Base-by-base conservation (phyloP, 2,113 vertebrate genomes). In the Polypterus senegalus region DNA sequence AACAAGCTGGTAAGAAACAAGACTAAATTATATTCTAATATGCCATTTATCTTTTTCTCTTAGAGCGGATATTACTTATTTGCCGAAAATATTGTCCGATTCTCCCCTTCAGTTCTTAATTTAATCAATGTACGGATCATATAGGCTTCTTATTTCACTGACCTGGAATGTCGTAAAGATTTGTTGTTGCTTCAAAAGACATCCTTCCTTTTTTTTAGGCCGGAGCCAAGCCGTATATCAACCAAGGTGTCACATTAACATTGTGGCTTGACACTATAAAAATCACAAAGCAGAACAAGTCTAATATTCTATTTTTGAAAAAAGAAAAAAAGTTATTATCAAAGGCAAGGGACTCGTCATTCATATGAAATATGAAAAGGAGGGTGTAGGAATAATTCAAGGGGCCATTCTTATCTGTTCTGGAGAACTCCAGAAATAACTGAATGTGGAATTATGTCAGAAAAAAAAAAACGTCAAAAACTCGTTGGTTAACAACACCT, bases 1-100 rank as follows among this genome's bases (percentile, higher is more conserved):
- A 57, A 57, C 56, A 57, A 57, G 56, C 56, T 57, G 27, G 46
- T 57, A 57, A 5, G 56, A 57, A 43, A 57, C 56, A 57, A 27
- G 5, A 57, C 56, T 3, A 57, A 57, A 57, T 57, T 57, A 57
- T 5, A 57, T 57, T 57, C 46, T 11, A 57, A 57, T 57, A 57
- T 3, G 7, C 56, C 56, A 44, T 57, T 55, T 57, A 57, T 57
- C 56, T 3, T 44, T 57, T 57, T 57, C 46, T 3, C 27, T 57
- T 57, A 6, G 46, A 27, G 56, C 56, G 46, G 56, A 57, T 57
- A 57, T 57, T 57, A 43, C 54, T 55, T 27, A 27, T 55, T 55
- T 55, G 6, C 4, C 43, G 56, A 57, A 45, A 3, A 57, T 57
- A 7, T 4, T 7, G 10, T 44, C 56, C 46, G 10, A 6, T 57